Evolutionary conservation across 1,140 invertebrate genomes (phyloP), one percentile per base, ranked within the genome.

Genomic region (Pseudomyrmex pallidus): DNA sequence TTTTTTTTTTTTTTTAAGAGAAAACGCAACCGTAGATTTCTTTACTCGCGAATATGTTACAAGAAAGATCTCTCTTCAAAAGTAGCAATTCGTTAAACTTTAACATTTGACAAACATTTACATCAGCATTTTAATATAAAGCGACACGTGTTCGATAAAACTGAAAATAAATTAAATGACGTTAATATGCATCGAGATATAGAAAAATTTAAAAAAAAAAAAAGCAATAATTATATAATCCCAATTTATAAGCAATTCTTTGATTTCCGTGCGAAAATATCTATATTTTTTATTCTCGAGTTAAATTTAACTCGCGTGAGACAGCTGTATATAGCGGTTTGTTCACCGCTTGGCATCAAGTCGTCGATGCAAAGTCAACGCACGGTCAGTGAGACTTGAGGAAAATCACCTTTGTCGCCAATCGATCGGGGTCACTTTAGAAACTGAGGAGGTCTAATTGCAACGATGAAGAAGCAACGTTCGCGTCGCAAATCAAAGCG

Each of bases 341-440:
- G 61, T 76, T 76, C 74, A 64, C 74, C 61, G 50, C 61, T 7
- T 76, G 52, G 62, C 62, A 77, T 77, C 74, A 52, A 52, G 67
- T 77, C 64, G 74, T 15, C 66, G 62, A 85, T 78, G 61, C 48
- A 54, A 59, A 83, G 86, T 86, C 85, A 88, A 87, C 83, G 83
- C 54, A 74, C 83, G 52, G 61, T 50, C 46, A 74, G 15, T 44
- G 50, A 76, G 72, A 74, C 46, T 73, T 72, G 52, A 66, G 57
- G 59, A 74, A 70, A 82, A 73, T 64, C 66, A 76, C 50, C 50
- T 77, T 74, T 66, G 77, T 76, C 63, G 64, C 13, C 66, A 68
- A 78, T 87, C 78, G 86, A 87, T 87, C 77, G 83, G 44, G 85
- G 85, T 85, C 85, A 83, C 50, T 22, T 10, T 74, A 86, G 84